Base-by-base conservation (phyloP, 2,113 vertebrate species). In the Jacana jacana region DNA sequence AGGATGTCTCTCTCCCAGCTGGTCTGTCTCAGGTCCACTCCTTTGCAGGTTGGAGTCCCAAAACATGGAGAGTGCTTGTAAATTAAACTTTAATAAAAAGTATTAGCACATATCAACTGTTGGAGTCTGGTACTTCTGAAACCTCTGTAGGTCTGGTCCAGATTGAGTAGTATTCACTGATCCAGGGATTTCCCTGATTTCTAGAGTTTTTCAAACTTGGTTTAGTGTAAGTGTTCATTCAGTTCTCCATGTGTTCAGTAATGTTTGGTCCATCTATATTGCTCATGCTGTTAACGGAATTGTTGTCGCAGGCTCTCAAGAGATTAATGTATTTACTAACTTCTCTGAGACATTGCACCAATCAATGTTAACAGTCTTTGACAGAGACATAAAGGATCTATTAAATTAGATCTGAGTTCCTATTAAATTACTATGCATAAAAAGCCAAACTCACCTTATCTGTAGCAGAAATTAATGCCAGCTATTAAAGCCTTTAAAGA, bases 381-480 rank as follows among this genome's bases (percentile, higher is more conserved):
- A 96, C 95, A 97, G 96, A 97, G 96, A 97, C 96, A 92, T 95
- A 88, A 96, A 98, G 97, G 96, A 96, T 96, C 93, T 97, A 96
- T 98, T 98, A 97, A 98, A 97, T 97, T 97, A 98, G 94, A 97
- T 95, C 89, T 51, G 64, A 65, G 70, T 92, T 97, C 93, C 97
- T 97, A 95, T 98, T 98, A 97, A 98, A 97, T 98, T 97, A 96
- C 97, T 94, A 52, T 7, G 13, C 90, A 71, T 94, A 95, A 96
- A 94, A 95, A 97, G 89, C 96, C 91, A 77, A 84, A 20, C 92
- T 98, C 93, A 95, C 96, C 97, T 97, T 97, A 98, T 98, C 97
- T 96, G 95, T 96, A 97, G 97, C 97, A 97, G 97, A 96, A 98
- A 98, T 97, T 96, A 98, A 98, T 97, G 97, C 93, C 81, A 96